Conservation (phyloP, 2,888 invertebrate species). For the Lithophane socia region DNA sequence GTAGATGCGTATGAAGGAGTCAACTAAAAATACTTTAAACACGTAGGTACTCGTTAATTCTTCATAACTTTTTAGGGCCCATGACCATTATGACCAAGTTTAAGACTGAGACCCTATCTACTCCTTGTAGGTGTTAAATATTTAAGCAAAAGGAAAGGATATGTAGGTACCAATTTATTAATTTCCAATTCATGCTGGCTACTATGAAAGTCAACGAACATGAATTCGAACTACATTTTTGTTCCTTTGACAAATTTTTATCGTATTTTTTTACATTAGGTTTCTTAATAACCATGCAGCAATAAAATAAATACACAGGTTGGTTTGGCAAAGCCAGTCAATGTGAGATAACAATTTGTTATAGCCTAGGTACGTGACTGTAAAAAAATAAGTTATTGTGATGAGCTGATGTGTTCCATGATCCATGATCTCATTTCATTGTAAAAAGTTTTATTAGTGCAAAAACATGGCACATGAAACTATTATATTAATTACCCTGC, state of each 20-base stretch:
- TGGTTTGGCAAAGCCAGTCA: constrained; percentile 23
- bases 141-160: neutral
- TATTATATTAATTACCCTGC: constrained; percentile 75
- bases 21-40: no score
- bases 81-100: neutral
- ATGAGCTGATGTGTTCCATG: constrained; percentile 71
- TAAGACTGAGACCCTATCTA: neutral
- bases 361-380: constrained; percentile 29
- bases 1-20: no score
- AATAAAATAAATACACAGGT: constrained; percentile 1
- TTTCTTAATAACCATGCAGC: neutral
- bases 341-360: constrained; percentile 60
- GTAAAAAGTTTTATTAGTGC: constrained; percentile 81
- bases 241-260: neutral
- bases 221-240: neutral
- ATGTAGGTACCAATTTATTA: neutral
- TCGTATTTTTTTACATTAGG: neutral
- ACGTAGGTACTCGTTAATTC: neutral
- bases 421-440: constrained; percentile 83
- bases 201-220: neutral
- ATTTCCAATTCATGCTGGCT: neutral
- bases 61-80: neutral
- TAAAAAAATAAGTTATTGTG: constrained; percentile 68
- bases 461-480: constrained; percentile 75
- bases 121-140: neutral